Base-by-base conservation (phyloP, 1,140 invertebrate species). In the Parasteatoda tepidariorum region DNA sequence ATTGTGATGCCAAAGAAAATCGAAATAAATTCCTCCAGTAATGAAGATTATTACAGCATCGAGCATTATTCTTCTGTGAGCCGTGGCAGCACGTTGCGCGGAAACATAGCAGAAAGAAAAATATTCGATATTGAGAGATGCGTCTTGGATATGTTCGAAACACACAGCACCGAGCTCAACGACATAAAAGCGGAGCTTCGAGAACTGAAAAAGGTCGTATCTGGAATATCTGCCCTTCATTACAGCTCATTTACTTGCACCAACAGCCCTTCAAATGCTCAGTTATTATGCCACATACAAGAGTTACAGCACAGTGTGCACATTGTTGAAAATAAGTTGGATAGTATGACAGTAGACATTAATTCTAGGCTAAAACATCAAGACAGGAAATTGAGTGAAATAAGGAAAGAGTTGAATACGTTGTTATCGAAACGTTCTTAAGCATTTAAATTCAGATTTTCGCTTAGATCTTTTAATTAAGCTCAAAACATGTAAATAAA, bases 21-120 rank as follows among this genome's bases (percentile, higher is more conserved):
- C 28, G 59, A 71, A 38, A 26, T 74, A n/a, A 83, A 73, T 74
- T 74, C 81, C 26, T 83, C 81, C n/a, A 83, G 81, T 22, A 83
- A 83, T 67, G 81, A 83, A 66, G 81, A 83, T 66, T 83, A 83
- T 41, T 83, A 83, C 59, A 83, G 81, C 66, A 83, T 83, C 54
- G 81, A 59, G 34, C 70, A 83, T 9, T 68, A 38, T 24, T 68
- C 78, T 22, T 73, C 68, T 9, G 38, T 66, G 9, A 83, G 81
- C n/a, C 57, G 61, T 24, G 78, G 78, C 9, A 82, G 67, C 41
- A 83, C 81, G 15, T 34, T 73, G 30, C 34, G 62, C 30, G 61
- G 61, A 9, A 30, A 67, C 41, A 48, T 26, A 11, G 15, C 66
- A 3, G 81, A 83, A 38, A 73, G 70, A 13, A 83, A 83, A 61